Conservation (phyloP, 64 coral and sea anemone species). For the Anthopleura sola region DNA sequence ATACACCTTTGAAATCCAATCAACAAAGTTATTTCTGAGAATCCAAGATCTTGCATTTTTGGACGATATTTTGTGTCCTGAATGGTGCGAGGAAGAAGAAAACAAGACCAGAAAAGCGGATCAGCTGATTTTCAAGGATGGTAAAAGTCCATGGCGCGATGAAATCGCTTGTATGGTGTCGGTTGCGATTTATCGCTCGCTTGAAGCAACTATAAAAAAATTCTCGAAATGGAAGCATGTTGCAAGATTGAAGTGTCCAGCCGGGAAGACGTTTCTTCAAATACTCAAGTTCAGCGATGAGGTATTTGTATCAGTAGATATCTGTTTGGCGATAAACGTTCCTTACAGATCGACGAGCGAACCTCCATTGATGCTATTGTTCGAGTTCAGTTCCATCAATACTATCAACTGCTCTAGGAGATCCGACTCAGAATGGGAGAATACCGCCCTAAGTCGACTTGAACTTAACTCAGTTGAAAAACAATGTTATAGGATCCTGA, state of each 20-base stretch:
- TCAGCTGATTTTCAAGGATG: slow-evolving; percentile 37
- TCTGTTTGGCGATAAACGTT: no score
- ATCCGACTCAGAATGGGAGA: no score
- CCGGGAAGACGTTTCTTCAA: no score
- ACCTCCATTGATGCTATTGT: no score
- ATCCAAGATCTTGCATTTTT: slow-evolving; percentile 46
- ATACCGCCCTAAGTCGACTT: no score
- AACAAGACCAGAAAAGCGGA: slow-evolving; percentile 28
- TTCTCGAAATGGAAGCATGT: slow-evolving; percentile 41
- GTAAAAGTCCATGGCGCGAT: slow-evolving; percentile 40
- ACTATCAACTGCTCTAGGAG: no score
- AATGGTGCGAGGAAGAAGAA: slow-evolving; percentile 60
- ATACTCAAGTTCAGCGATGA: no score
- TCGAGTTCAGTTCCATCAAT: no score
- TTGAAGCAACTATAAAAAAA: slow-evolving; percentile 8
- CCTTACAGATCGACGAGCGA: no score
- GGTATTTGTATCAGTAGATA: no score
- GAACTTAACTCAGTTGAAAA: no score
- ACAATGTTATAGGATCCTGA: no score
- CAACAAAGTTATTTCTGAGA: slow-evolving; percentile 42
- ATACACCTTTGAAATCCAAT: slow-evolving; percentile 46
- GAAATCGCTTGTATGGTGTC: slow-evolving; percentile 48
- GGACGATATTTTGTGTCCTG: slow-evolving; percentile 61
- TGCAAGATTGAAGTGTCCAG: not conserved
- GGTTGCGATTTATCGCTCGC: slow-evolving; percentile 26